Evolutionary conservation across 2,797 vertebrate species (phyloP).

Genomic region (Trachops cirrhosus): DNA sequence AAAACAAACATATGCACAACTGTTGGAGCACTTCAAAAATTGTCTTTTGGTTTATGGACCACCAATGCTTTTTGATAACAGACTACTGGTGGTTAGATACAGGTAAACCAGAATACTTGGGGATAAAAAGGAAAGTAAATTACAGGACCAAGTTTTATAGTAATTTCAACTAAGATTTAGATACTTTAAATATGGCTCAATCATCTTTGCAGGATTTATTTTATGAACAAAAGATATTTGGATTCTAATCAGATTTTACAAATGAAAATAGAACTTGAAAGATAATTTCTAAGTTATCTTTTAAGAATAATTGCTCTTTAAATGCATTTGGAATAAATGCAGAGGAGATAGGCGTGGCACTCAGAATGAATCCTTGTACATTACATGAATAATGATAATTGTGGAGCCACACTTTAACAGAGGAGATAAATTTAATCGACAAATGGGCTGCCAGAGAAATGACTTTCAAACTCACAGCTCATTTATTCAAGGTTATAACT

Average conservation of each 20-base stretch:
- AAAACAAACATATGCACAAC: neutral
- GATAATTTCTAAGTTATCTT: constrained; percentile 68
- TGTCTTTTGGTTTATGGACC: neutral
- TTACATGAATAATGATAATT: constrained; percentile 80
- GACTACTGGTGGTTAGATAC: neutral
- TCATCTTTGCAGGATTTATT: neutral
- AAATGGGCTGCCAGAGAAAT: constrained; percentile 80
- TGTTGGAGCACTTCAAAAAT: neutral
- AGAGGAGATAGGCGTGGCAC: constrained; percentile 79
- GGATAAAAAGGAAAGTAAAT: neutral
- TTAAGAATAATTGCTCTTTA: constrained; percentile 62
- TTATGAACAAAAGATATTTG: constrained; percentile 20
- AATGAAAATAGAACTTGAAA: constrained; percentile 61
- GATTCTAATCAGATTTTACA: constrained; percentile 50
- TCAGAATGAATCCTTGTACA: constrained; percentile 78
- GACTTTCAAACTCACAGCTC: constrained; percentile 73
- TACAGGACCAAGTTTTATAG: neutral
- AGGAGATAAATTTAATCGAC: constrained; percentile 82
- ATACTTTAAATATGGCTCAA: neutral
- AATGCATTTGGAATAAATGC: constrained; percentile 63
- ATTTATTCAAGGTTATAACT: constrained; percentile 78
- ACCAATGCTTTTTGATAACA: neutral
- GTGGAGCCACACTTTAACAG: constrained; percentile 67
- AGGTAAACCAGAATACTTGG: neutral
- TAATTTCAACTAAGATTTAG: constrained; percentile 33